Evolutionary conservation across 1,140 invertebrate species (phyloP), one percentile per base, ranked within the genome.

Genomic region (Probaryconus sp.): DNA sequence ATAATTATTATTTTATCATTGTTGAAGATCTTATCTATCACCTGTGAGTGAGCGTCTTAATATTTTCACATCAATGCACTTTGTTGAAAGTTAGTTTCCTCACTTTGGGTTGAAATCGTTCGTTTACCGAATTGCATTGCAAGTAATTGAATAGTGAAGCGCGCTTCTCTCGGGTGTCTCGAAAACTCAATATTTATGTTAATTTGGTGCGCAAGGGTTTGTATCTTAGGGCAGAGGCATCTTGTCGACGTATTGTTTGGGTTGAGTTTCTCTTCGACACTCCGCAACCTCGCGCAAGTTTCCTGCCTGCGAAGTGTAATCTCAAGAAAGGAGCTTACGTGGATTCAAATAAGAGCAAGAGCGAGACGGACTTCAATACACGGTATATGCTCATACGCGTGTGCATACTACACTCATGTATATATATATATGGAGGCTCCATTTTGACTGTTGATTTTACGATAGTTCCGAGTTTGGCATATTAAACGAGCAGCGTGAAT

Each of bases 181-280:
- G 9, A 47, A 51, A 68, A 56, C 35, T 68, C 33, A 58, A 68
- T 56, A 68, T 58, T 56, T 68, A 68, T 68, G 50, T 55, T 65
- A 65, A 65, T 65, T 65, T 31, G 21, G 14, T 5, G n/a, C n/a
- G n/a, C n/a, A n/a, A n/a, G n/a, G 10, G 43, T 42, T 28, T 18
- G 35, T 37, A 31, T 13, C 31, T 16, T 24, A 11, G 24, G 9
- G 14, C 43, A 61, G 50, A 50, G 28, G 31, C 45, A 17, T 33
- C 24, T 24, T 20, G 11, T 21, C 3, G 10, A 5, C 17, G 14
- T 26, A 31, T 31, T 51, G 35, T 50, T 63, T 51, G 58, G 24
- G 30, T 51, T 42, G 9, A 56, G 53, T 42, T 43, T 43, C 24
- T 10, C 42, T 30, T 30, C 28, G 9, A n/a, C 10, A 9, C 9